Evolutionary conservation across 2,888 invertebrate species (phyloP).

Genomic region (Rugalucina vietnamica): DNA sequence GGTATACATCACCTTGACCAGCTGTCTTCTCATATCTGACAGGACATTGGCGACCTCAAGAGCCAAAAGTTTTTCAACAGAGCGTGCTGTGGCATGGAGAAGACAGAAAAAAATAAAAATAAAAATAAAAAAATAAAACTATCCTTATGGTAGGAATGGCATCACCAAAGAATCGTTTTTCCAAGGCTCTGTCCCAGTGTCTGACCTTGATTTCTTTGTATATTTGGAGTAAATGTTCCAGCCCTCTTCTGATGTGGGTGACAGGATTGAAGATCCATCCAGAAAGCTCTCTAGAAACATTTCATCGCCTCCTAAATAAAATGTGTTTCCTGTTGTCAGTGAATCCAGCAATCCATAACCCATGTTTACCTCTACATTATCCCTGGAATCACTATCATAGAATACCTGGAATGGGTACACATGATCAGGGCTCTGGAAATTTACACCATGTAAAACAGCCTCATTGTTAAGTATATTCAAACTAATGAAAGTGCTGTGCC

Average conservation of each 20-base stretch:
- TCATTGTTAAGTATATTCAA: background rate
- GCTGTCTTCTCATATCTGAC: background rate
- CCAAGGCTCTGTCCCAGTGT: background rate
- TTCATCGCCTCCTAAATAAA: background rate
- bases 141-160: background rate
- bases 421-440: background rate
- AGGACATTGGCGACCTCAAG: background rate
- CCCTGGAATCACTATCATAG: conserved; percentile 12
- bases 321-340: background rate
- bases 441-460: background rate
- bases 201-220: background rate
- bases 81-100: background rate
- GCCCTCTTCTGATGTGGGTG: background rate
- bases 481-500: background rate
- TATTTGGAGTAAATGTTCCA: conserved; percentile 7
- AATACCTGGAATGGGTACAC: background rate
- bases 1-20: background rate
- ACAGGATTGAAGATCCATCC: background rate
- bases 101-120: too few relatives aligned
- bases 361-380: background rate
- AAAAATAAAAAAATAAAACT: too few relatives aligned
- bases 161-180: too few relatives aligned
- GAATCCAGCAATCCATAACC: background rate
- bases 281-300: background rate
- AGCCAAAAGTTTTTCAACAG: background rate